phyloP scores from a whole-genome alignment of 2,797 vertebrate species.

The Helostoma temminkii region DNA sequence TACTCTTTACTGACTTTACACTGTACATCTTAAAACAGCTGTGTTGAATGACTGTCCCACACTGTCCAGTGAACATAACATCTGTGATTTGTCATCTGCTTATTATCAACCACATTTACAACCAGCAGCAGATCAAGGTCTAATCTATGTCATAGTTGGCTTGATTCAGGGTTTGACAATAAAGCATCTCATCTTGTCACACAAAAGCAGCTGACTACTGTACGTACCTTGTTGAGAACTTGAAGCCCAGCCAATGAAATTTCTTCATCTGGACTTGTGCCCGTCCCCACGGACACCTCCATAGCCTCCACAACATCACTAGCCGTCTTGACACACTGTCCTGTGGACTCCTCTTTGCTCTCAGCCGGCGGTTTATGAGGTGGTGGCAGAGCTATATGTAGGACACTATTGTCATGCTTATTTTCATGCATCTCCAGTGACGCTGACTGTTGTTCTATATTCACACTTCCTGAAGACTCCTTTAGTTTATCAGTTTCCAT shows the following conservation, averaged over 20 bases:
- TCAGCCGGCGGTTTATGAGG: constrained; percentile 25
- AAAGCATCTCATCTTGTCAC: constrained; percentile 69
- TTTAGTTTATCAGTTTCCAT: constrained; percentile 58
- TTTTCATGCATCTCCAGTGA: constrained; percentile 19
- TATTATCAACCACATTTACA: constrained; percentile 23
- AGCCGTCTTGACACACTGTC: constrained; percentile 31
- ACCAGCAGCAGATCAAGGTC: constrained; percentile 11
- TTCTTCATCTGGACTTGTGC: constrained; percentile 45
- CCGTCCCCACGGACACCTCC: constrained; percentile 48
- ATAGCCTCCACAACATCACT: constrained; percentile 43
- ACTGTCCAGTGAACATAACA: background rate
- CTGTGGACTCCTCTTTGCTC: constrained; percentile 10
- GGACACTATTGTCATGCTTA: constrained; percentile 35
- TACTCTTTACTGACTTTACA: constrained; percentile 13
- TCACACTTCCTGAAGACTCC: constrained; percentile 28
- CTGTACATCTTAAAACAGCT: constrained; percentile 8
- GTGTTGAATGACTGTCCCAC: background rate
- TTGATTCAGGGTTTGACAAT: constrained; percentile 57
- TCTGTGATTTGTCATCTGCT: background rate
- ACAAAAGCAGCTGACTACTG: constrained; percentile 66
- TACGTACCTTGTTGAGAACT: constrained; percentile 75
- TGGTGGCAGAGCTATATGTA: constrained; percentile 23
- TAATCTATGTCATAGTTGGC: constrained; percentile 42
- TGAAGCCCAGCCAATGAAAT: constrained; percentile 46
- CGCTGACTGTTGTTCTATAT: constrained; percentile 32